Conservation (phyloP, 2,113 vertebrate species). For the Labeo rohita region DNA sequence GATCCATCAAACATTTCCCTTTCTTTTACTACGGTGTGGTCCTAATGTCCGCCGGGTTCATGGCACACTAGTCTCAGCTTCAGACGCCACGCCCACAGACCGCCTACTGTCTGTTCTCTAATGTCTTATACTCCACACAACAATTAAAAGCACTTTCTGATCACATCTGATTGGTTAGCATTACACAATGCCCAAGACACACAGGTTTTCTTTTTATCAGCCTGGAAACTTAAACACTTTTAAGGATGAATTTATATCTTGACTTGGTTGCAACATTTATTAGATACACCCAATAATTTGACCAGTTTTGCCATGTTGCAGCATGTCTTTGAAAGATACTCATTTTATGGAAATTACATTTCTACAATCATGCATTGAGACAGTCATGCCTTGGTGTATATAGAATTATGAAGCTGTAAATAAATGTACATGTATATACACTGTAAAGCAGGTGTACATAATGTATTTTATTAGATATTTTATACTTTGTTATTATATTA, state of each 20-base stretch:
- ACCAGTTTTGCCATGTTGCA: too few relatives aligned
- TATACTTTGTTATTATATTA: too few relatives aligned
- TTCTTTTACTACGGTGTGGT: conserved; percentile 33
- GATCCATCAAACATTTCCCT: conserved; percentile 44
- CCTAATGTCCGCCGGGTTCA: conserved; percentile 47
- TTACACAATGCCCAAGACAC: background rate
- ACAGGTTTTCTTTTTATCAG: background rate
- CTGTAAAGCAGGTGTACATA: too few relatives aligned
- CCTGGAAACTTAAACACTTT: background rate
- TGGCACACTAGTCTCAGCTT: background rate
- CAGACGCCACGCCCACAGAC: background rate
- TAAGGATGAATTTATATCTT: background rate
- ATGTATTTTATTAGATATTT: too few relatives aligned
- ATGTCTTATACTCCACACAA: background rate
- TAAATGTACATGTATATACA: too few relatives aligned
- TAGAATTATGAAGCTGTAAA: too few relatives aligned
- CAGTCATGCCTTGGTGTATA: too few relatives aligned
- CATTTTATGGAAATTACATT: too few relatives aligned
- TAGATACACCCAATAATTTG: too few relatives aligned
- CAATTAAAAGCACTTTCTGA: background rate
- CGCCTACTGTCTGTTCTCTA: background rate
- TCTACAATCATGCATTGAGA: too few relatives aligned
- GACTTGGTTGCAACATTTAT: too few relatives aligned
- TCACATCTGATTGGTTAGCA: background rate
- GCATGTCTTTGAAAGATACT: too few relatives aligned